A percentile compares a stretch with the other conserved stretches of the same genome.
Conservation (phyloP, 2,113 vertebrate genomes). For the Megaptera novaeangliae region DNA sequence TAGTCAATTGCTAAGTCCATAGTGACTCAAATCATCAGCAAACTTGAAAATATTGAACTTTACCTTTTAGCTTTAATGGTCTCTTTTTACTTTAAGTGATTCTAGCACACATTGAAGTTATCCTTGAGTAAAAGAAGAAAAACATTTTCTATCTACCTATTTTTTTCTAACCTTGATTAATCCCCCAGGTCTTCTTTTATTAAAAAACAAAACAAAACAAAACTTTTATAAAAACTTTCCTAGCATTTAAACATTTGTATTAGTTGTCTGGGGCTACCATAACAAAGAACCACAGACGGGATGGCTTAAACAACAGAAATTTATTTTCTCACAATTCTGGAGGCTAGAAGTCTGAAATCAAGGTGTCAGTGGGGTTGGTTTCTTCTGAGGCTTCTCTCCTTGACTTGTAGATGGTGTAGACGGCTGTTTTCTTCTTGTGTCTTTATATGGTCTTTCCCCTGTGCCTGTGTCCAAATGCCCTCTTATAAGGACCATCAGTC, state of each 20-base stretch:
- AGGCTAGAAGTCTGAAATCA: not conserved
- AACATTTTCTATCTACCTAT: not conserved
- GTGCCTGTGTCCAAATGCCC: not conserved
- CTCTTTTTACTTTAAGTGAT: not conserved
- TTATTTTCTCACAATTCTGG: not conserved
- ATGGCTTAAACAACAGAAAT: not conserved
- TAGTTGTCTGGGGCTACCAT: not conserved
- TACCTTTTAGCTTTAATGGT: not conserved
- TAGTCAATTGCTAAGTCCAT: not conserved
- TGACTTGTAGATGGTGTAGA: not conserved
- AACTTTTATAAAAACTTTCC: not conserved
- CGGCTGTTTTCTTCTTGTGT: not conserved
- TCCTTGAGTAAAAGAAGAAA: not conserved
- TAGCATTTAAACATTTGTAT: not conserved
- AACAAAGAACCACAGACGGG: not conserved
- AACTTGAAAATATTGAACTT: not conserved
- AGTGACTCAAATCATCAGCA: not conserved
- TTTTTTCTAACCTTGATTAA: not conserved
- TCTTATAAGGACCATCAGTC: not conserved
- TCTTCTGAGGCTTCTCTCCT: not conserved
- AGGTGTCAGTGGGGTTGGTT: not conserved
- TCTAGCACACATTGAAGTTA: not conserved
- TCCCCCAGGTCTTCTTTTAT: not conserved
- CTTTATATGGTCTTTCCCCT: not conserved
- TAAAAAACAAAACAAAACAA: not conserved